phyloP scores from a whole-genome alignment of 2,113 vertebrate genomes.

The Euleptes europaea region DNA sequence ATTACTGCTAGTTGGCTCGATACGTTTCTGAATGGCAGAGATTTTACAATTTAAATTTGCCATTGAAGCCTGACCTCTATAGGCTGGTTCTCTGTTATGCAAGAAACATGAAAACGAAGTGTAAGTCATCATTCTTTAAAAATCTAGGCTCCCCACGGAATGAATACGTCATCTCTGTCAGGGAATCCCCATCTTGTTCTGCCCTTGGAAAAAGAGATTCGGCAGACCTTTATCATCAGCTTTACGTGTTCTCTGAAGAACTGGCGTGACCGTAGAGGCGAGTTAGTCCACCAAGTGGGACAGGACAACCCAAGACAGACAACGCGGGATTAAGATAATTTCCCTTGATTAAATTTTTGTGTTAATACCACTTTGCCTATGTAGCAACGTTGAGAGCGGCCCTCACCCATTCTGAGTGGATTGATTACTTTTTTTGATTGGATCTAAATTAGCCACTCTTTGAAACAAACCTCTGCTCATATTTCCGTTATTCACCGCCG shows the following conservation, averaged over 20 bases:
- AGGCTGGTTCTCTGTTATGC: background rate
- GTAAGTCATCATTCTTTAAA: background rate
- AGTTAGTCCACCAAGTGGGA: too few species aligned
- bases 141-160: background rate
- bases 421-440: too few species aligned
- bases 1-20: background rate
- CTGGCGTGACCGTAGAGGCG: background rate
- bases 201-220: background rate
- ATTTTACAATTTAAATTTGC: background rate
- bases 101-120: background rate
- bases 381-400: too few species aligned
- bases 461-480: too few species aligned
- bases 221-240: background rate
- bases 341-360: too few species aligned
- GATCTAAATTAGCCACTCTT: too few species aligned
- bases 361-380: too few species aligned
- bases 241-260: background rate
- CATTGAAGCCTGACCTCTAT: constrained; percentile 8
- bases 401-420: too few species aligned
- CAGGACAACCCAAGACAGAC: too few species aligned
- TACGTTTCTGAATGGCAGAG: background rate
- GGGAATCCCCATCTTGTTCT: background rate
- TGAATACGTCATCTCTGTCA: background rate
- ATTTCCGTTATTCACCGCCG: too few species aligned
- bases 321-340: too few species aligned